Evolutionary conservation across 2,888 invertebrate species (phyloP).

Genomic region (Hypomecis atomaria): DNA sequence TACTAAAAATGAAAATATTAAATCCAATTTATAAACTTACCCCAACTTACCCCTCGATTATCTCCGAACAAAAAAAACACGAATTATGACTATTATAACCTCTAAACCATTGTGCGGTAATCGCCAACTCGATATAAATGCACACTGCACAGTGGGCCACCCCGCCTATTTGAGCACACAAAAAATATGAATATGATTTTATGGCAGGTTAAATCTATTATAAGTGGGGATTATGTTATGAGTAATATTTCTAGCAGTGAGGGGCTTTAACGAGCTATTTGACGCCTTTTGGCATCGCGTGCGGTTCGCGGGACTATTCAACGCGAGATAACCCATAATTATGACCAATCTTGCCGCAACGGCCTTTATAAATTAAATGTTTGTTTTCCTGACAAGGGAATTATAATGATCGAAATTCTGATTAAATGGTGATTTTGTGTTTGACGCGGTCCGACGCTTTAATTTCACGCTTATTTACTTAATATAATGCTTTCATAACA

Average conservation of each 20-base stretch:
- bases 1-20: conserved; percentile 81
- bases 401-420: conserved; percentile 58
- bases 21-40: conserved; percentile 80
- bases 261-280: conserved; percentile 81
- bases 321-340: conserved; percentile 67
- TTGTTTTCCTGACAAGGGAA: conserved; percentile 74
- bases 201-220: conserved; percentile 84
- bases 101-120: conserved; percentile 73
- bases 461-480: conserved; percentile 47
- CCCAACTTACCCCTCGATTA: conserved; percentile 74
- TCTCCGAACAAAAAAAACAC: conserved; percentile 71
- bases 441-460: conserved; percentile 52
- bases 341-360: conserved; percentile 60
- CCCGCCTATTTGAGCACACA: conserved; percentile 71
- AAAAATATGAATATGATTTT: conserved; percentile 80
- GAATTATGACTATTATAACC: conserved; percentile 81
- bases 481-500: conserved; percentile 30
- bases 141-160: conserved; percentile 68
- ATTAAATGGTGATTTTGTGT: conserved; percentile 56
- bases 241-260: conserved; percentile 80
- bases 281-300: conserved; percentile 77
- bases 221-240: conserved; percentile 82
- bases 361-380: conserved; percentile 64
- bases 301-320: conserved; percentile 60
- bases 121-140: conserved; percentile 74